A percentile compares a stretch with the other conserved stretches of the same genome.
These are phyloP conservation scores for Silurus glanis DNA, from an alignment of 2,113 vertebrate genomes.

Conservation along the genomic window DNA sequence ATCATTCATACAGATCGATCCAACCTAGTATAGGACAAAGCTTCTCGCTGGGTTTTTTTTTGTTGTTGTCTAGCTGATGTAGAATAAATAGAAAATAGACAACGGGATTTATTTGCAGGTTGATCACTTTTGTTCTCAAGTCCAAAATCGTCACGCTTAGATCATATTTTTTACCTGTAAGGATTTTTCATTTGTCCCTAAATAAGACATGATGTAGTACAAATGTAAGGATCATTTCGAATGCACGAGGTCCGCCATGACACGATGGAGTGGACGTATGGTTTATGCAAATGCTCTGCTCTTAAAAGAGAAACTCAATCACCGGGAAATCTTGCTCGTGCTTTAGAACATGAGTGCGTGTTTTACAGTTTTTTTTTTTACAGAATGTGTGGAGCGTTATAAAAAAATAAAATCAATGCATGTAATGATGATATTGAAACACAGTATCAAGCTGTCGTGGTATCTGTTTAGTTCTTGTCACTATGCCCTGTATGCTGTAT, in stretches of 20 bases:
- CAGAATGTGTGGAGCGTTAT: neutral
- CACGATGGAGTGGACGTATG: neutral
- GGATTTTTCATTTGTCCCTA: neutral
- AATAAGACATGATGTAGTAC: neutral
- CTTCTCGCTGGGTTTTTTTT: constrained; percentile 18
- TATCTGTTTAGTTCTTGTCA: neutral
- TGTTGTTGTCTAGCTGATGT: constrained; percentile 31
- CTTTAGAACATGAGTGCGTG: neutral
- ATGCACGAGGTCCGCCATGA: neutral
- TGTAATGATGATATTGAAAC: neutral
- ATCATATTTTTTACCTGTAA: neutral
- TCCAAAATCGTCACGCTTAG: neutral
- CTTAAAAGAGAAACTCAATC: neutral
- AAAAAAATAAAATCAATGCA: neutral
- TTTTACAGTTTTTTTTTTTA: neutral
- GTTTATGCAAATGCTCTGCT: neutral
- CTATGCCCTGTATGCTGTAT: neutral
- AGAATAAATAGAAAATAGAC: constrained; percentile 30
- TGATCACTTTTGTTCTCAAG: constrained; percentile 10
- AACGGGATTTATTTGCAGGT: constrained; percentile 3
- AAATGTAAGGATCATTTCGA: neutral
- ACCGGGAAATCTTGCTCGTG: neutral
- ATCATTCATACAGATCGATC: constrained; percentile 47
- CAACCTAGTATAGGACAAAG: constrained; percentile 2
- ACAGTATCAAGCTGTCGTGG: neutral